A percentile compares a stretch with the other conserved stretches of the same genome.
These are phyloP conservation scores for Pilophorus perplexus DNA, from an alignment of 2,888 invertebrate species.

Conservation along the genomic window DNA sequence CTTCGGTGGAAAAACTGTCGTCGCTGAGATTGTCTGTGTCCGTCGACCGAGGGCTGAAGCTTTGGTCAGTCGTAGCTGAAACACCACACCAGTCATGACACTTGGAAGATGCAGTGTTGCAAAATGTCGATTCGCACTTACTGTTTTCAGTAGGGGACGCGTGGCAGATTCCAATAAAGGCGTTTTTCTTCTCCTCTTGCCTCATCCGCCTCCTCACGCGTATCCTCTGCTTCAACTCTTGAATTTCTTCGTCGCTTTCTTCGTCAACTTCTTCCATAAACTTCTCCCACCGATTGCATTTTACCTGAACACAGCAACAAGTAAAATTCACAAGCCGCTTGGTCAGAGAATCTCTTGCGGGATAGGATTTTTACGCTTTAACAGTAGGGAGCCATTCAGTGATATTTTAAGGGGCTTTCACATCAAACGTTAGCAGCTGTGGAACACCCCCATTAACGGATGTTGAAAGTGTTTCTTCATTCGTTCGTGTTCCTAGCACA, in stretches of 20 bases:
- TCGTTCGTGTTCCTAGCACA: too few relatives aligned
- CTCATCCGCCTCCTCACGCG: constrained; percentile 59
- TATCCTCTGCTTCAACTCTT: constrained; percentile 63
- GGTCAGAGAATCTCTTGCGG: too few relatives aligned
- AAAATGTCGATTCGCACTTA: not conserved
- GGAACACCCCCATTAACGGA: too few relatives aligned
- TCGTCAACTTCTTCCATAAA: constrained; percentile 56
- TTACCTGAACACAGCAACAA: constrained; percentile 57
- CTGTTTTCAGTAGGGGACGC: constrained; percentile 25
- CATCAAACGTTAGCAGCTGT: too few relatives aligned
- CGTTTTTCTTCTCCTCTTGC: constrained; percentile 52
- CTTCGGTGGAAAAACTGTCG: constrained; percentile 57
- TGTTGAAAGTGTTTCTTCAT: too few relatives aligned
- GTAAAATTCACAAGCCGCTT: too few relatives aligned
- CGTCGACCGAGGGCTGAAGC: constrained; percentile 56
- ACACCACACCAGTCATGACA: not conserved
- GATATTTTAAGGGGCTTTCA: too few relatives aligned
- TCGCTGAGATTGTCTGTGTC: constrained; percentile 55
- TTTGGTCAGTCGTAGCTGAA: constrained; percentile 57
- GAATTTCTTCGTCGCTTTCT: constrained; percentile 67
- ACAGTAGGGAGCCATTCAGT: too few relatives aligned
- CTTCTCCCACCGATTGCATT: constrained; percentile 59
- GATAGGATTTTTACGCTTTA: too few relatives aligned
- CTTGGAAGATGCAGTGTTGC: too few relatives aligned
- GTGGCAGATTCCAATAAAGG: not conserved